Percentiles rank a stretch among this genome's conserved stretches.
Conservation (phyloP, 2,797 vertebrate genomes). For the Euthynnus affinis region DNA sequence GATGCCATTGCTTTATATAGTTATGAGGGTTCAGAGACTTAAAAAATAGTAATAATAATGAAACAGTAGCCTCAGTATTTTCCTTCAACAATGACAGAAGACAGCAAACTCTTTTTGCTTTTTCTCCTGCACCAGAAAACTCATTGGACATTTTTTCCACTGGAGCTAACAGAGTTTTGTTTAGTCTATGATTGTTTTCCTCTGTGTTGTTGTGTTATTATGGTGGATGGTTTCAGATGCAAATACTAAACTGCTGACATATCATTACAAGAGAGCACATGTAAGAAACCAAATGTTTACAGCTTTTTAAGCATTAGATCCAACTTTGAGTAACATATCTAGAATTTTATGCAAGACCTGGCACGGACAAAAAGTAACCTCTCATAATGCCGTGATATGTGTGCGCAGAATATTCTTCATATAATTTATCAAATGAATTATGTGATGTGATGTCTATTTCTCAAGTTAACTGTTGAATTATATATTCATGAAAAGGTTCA, state of each 20-base stretch:
- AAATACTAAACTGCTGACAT: conserved; percentile 28
- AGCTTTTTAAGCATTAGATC: neutral
- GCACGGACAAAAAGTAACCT: neutral
- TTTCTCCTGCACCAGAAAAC: conserved; percentile 11
- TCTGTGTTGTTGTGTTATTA: conserved; percentile 30
- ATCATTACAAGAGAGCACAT: conserved; percentile 12
- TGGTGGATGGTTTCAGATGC: conserved; percentile 42
- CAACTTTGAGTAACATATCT: conserved; percentile 6
- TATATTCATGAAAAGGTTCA: neutral
- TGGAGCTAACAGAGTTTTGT: conserved; percentile 48
- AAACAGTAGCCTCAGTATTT: conserved; percentile 21
- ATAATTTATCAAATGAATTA: neutral
- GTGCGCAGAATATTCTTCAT: conserved; percentile 2
- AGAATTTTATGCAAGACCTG: neutral
- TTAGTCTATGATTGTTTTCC: conserved; percentile 50
- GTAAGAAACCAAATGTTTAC: conserved; percentile 11
- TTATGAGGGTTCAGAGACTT: conserved; percentile 4
- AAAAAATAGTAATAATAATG: neutral
- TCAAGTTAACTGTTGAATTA: conserved; percentile 4
- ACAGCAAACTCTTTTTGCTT: conserved; percentile 8
- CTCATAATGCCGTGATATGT: neutral
- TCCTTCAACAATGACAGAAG: conserved; percentile 23
- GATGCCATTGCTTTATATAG: conserved; percentile 14
- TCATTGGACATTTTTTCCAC: conserved; percentile 41
- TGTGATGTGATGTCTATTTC: conserved; percentile 3